Evolutionary conservation across 2,113 vertebrate species (phyloP).

Genomic region (Prochilodus magdalenae): DNA sequence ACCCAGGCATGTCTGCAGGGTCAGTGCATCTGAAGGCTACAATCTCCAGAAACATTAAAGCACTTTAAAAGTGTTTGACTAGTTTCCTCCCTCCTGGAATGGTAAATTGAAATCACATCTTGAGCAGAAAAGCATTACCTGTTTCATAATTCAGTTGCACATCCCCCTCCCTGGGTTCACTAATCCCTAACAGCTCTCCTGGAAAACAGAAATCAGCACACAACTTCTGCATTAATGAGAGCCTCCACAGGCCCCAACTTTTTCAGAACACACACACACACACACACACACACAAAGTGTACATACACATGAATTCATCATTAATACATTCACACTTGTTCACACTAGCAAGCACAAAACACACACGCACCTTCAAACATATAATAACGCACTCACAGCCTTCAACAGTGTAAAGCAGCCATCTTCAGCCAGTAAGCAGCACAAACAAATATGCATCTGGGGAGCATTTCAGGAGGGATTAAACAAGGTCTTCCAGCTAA

Average conservation of each 20-base stretch:
- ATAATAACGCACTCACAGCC: not conserved
- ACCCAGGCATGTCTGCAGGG: conserved; percentile 10
- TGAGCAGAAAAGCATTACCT: conserved; percentile 55
- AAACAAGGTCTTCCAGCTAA: conserved; percentile 87
- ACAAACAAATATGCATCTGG: conserved; percentile 81
- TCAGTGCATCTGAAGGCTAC: conserved; percentile 24
- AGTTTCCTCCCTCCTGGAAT: conserved; percentile 40
- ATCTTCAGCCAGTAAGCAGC: conserved; percentile 73
- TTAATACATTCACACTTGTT: conserved; percentile 2
- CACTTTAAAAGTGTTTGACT: conserved; percentile 47
- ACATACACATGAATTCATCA: not conserved
- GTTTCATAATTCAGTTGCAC: conserved; percentile 52
- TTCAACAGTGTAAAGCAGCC: conserved; percentile 28
- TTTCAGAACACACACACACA: conserved; percentile 11
- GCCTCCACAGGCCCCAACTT: conserved; percentile 2
- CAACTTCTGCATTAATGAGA: conserved; percentile 42
- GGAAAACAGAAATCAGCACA: conserved; percentile 44
- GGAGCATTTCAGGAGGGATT: conserved; percentile 85
- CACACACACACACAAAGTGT: not conserved
- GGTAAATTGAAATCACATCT: conserved; percentile 56
- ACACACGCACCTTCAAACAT: conserved; percentile 7
- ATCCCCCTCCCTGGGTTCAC: conserved; percentile 3
- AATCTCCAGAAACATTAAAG: conserved; percentile 51
- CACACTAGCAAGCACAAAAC: conserved; percentile 27
- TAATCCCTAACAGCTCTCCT: conserved; percentile 53